Evolutionary conservation across 2,113 vertebrate genomes (phyloP), one percentile per base, ranked within the genome.

Genomic region (Leucopsar rothschildi): DNA sequence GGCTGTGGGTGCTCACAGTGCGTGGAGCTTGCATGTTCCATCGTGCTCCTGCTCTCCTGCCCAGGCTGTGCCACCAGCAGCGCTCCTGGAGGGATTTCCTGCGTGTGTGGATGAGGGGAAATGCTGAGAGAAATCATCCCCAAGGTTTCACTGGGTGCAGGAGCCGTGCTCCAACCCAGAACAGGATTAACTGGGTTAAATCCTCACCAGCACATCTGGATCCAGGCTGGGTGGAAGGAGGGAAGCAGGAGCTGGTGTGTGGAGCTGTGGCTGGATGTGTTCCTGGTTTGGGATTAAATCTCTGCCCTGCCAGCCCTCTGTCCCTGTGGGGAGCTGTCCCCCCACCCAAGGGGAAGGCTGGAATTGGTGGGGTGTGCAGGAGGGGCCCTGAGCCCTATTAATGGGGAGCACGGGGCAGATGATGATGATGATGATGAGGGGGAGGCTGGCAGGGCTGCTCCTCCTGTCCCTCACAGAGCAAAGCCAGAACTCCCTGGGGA

Each of bases 341-440:
- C 17, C 9, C 44, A 19, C 47, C 81, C 81, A 3, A 11, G 49
- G 71, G 75, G 15, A 45, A 40, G 49, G 84, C 2, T 40, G 77
- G 75, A 29, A 11, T 66, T 71, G 24, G 72, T 69, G 86, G 44
- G 11, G 59, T 35, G 73, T 68, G 50, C 31, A 28, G 73, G 65
- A 92, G 45, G 50, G 5, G 17, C 24, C 6, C 21, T 10, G 40
- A 40, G 68, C 70, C 1, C 85, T 42, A 50, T 68, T 59, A 81
- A 24, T 2, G 9, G 82, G 87, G 68, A 45, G 35, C 92, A 82
- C 27, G 22, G 77, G 81, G n/a, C 70, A 82, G 63, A 44, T n/a
- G 88, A 83, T 39, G 76, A 86, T 39, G 93, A 83, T 39, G 76
- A 86, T 39, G 93, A 40, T 40, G 39, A 40, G 39, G 63, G 90